A percentile compares a stretch with the other conserved stretches of the same genome.
Conservation (phyloP, 2,888 invertebrate genomes). For the Pseudococcus longispinus region DNA sequence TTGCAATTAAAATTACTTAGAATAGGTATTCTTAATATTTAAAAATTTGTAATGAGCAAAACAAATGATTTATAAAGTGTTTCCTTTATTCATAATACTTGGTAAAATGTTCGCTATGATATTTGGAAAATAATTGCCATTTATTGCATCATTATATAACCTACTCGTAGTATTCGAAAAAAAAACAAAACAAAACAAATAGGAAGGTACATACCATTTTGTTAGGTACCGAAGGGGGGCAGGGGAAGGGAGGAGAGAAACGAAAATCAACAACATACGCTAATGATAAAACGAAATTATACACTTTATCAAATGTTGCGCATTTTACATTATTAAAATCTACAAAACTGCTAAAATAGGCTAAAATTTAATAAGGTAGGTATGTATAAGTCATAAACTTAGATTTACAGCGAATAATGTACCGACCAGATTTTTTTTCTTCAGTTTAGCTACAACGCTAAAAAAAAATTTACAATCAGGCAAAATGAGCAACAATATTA, state of each 20-base stretch:
- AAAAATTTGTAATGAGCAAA: constrained; percentile 29
- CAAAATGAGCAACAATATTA: constrained; percentile 41
- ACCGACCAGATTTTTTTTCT: neutral
- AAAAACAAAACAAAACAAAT: neutral
- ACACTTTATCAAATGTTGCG: constrained; percentile 23
- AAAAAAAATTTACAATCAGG: constrained; percentile 42
- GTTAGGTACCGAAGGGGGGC: neutral
- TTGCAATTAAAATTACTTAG: constrained; percentile 27
- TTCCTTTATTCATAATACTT: neutral
- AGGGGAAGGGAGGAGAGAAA: neutral
- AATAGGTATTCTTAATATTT: constrained; percentile 13
- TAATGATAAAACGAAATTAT: constrained; percentile 30
- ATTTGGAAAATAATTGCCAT: constrained; percentile 10
- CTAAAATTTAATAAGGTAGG: constrained; percentile 31
- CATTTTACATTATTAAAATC: constrained; percentile 10
- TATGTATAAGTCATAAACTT: constrained; percentile 22
- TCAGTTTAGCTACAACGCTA: constrained; percentile 7
- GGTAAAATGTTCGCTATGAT: constrained; percentile 16
- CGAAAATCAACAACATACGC: constrained; percentile 16
- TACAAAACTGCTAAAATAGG: constrained; percentile 31
- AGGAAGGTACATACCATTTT: neutral
- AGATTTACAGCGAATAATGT: constrained; percentile 13
- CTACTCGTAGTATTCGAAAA: neutral
- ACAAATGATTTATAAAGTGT: constrained; percentile 34
- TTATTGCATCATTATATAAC: neutral